phyloP scores from a whole-genome alignment of 2,797 vertebrate species.

The Champsocephalus gunnari region DNA sequence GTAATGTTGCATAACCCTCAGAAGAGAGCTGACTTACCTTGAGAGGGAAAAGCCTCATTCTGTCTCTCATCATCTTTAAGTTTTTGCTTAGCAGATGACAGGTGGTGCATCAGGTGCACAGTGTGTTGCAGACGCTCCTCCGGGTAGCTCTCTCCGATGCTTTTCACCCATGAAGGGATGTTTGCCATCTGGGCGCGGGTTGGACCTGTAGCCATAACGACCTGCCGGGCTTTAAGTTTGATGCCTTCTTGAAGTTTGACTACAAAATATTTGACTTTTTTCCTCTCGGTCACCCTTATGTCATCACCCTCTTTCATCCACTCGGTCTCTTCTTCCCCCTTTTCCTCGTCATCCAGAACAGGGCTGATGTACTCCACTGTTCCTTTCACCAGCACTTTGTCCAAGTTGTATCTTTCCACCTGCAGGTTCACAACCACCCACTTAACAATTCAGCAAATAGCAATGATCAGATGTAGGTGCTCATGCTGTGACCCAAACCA shows the following conservation, averaged over 20 bases:
- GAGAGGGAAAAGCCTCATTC: constrained; percentile 6
- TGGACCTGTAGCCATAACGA: constrained; percentile 85
- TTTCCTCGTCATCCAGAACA: constrained; percentile 47
- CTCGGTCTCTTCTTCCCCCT: constrained; percentile 10
- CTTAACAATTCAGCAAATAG: constrained; percentile 17
- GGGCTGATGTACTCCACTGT: constrained; percentile 81
- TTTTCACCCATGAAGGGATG: constrained; percentile 81
- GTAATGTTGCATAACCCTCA: not conserved
- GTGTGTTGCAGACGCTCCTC: constrained; percentile 84
- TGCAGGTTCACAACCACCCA: constrained; percentile 60
- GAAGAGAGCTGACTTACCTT: constrained; percentile 59
- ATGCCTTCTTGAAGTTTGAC: constrained; percentile 76
- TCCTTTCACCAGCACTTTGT: constrained; percentile 77
- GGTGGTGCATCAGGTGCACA: constrained; percentile 82
- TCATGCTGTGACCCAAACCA: not conserved
- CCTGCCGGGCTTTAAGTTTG: constrained; percentile 67
- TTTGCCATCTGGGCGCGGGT: constrained; percentile 86
- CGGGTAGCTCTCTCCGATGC: constrained; percentile 81
- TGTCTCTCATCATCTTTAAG: constrained; percentile 22
- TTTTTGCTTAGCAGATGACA: constrained; percentile 47
- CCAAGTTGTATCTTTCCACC: constrained; percentile 80
- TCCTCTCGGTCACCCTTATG: constrained; percentile 8
- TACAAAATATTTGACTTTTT: constrained; percentile 75
- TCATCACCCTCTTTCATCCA: not conserved
- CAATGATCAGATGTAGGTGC: not conserved